These are phyloP conservation scores for Ictidomys tridecemlineatus DNA, from an alignment of 2,113 vertebrate species.

Conservation along the genomic window DNA sequence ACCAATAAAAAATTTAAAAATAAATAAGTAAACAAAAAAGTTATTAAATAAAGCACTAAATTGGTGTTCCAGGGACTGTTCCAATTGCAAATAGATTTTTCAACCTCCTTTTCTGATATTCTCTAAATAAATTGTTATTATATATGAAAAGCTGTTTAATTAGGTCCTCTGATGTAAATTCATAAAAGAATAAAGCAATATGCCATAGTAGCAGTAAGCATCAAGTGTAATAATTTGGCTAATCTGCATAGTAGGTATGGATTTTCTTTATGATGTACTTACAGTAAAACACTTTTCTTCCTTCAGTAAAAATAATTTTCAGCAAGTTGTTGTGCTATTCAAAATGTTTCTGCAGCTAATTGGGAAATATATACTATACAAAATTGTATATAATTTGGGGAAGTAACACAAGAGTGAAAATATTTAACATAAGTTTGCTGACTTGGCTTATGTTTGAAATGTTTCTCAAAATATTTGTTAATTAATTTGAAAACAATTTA, in stretches of 20 bases:
- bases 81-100: background rate
- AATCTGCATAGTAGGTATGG: background rate
- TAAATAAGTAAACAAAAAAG: background rate
- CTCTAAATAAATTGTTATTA: background rate
- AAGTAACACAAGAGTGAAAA: background rate
- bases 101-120: background rate
- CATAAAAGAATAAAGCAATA: constrained; percentile 8
- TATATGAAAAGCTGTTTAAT: background rate
- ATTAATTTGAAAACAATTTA: background rate
- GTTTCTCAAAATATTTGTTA: background rate
- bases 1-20: no score
- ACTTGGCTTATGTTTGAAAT: background rate
- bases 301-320: constrained; percentile 38
- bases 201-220: background rate
- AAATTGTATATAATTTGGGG: background rate
- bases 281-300: background rate
- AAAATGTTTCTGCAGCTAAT: background rate
- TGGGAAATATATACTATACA: background rate
- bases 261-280: background rate
- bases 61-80: background rate
- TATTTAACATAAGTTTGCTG: background rate
- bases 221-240: background rate
- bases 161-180: background rate
- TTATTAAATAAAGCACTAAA: background rate
- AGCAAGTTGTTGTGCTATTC: background rate